Percentiles rank a stretch among this genome's conserved stretches.
phyloP scores from a whole-genome alignment of 2,888 invertebrate genomes.

The Nudaria mundana region DNA sequence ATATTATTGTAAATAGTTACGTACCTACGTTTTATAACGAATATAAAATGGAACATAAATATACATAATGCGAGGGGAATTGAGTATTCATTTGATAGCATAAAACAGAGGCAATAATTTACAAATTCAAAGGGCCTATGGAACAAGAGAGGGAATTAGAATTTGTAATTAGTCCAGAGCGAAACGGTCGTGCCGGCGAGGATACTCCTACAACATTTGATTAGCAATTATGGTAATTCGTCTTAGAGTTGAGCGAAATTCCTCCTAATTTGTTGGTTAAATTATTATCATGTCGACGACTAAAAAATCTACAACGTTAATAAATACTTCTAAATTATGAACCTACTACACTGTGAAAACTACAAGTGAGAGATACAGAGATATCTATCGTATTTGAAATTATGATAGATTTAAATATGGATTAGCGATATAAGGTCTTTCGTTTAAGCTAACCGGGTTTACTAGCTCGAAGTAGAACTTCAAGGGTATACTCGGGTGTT shows the following conservation, averaged over 20 bases:
- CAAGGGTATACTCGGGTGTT: too few relatives aligned
- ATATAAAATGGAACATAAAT: too few relatives aligned
- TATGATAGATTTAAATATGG: too few relatives aligned
- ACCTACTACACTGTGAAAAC: too few relatives aligned
- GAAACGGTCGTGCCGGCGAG: conserved; percentile 51
- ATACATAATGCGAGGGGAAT: conserved; percentile 24
- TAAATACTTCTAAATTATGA: background rate
- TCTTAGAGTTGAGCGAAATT: conserved; percentile 79
- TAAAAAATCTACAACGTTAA: background rate
- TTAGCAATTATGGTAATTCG: conserved; percentile 81
- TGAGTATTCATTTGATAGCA: conserved; percentile 63
- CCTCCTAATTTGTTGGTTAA: conserved; percentile 78
- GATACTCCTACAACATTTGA: conserved; percentile 77
- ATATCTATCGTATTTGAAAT: too few relatives aligned
- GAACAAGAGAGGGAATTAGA: conserved; percentile 79
- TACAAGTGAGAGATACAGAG: too few relatives aligned
- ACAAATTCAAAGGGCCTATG: conserved; percentile 77
- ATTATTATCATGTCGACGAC: conserved; percentile 66
- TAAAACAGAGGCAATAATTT: conserved; percentile 68
- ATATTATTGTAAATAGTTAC: too few relatives aligned
- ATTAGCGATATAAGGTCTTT: too few relatives aligned
- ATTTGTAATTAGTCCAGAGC: conserved; percentile 77
- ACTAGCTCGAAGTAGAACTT: too few relatives aligned
- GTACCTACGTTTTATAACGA: too few relatives aligned
- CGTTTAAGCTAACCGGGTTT: too few relatives aligned